Percentiles rank a stretch among this genome's conserved stretches.
Evolutionary conservation across 92 coral and sea anemone genomes (phyloP).

Genomic region (Parazoanthus swiftii): DNA sequence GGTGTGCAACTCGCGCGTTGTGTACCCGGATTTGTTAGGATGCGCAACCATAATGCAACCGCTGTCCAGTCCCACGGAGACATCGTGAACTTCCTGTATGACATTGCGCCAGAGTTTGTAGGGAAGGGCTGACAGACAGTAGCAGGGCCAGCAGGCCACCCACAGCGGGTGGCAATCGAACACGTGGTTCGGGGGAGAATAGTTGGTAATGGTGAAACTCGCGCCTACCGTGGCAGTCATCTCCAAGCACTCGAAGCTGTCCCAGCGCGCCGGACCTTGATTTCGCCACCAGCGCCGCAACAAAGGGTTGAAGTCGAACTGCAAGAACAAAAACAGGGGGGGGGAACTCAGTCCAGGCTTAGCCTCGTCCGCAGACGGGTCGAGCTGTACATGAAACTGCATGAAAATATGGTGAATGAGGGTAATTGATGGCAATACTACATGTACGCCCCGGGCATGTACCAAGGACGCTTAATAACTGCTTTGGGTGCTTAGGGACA

Average conservation of each 20-base stretch:
- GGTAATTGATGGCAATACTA: background rate
- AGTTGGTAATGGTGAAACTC: constrained; percentile 69
- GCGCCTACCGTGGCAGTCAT: constrained; percentile 80
- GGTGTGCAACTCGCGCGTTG: constrained; percentile 48
- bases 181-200: constrained; percentile 68
- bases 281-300: constrained; percentile 86
- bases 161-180: constrained; percentile 88
- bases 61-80: constrained; percentile 54
- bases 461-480: too few relatives aligned
- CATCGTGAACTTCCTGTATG: constrained; percentile 61
- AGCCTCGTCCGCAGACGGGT: background rate
- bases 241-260: constrained; percentile 79
- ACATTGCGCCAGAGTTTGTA: constrained; percentile 84
- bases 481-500: too few relatives aligned
- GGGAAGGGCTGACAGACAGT: constrained; percentile 77
- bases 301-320: constrained; percentile 88
- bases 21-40: constrained; percentile 46
- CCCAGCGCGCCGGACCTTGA: constrained; percentile 88
- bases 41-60: constrained; percentile 49
- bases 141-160: constrained; percentile 90
- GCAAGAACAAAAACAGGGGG: background rate
- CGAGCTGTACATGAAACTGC: background rate
- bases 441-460: too few relatives aligned
- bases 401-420: background rate
- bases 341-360: background rate